Percentiles rank a stretch among this genome's conserved stretches.
Conservation (phyloP, 2,888 invertebrate genomes). For the Pseudococcus longispinus region DNA sequence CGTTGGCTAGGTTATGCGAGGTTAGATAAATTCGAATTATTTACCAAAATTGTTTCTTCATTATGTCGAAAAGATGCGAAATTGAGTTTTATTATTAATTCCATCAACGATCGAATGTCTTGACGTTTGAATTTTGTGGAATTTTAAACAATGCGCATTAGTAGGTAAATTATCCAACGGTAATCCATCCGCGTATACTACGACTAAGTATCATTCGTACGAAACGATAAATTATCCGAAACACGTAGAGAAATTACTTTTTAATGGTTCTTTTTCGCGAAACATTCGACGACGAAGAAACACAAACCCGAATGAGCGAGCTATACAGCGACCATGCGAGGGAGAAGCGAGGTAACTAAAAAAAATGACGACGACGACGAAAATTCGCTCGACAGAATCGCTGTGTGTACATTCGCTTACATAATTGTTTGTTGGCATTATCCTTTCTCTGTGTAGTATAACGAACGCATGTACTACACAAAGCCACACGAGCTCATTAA, state of each 20-base stretch:
- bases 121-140: not conserved
- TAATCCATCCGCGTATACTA: not conserved
- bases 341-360: not conserved
- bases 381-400: not conserved
- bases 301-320: not conserved
- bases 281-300: not conserved
- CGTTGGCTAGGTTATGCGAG: no score
- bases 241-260: constrained; percentile 18
- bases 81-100: not conserved
- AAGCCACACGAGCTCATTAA: constrained; percentile 27
- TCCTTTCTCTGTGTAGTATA: not conserved
- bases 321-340: no score
- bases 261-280: constrained; percentile 18
- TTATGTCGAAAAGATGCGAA: no score
- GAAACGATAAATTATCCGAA: not conserved
- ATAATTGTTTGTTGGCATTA: constrained; percentile 11
- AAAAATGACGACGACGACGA: not conserved
- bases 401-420: not conserved
- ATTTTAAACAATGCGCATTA: not conserved
- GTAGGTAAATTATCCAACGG: not conserved
- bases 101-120: not conserved
- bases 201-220: not conserved
- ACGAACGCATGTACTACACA: not conserved
- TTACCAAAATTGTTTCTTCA: no score
- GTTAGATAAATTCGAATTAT: no score